A percentile compares a stretch with the other conserved stretches of the same genome.
phyloP scores from a whole-genome alignment of 2,797 vertebrate genomes.

The Phrynocephalus guinanensis region DNA sequence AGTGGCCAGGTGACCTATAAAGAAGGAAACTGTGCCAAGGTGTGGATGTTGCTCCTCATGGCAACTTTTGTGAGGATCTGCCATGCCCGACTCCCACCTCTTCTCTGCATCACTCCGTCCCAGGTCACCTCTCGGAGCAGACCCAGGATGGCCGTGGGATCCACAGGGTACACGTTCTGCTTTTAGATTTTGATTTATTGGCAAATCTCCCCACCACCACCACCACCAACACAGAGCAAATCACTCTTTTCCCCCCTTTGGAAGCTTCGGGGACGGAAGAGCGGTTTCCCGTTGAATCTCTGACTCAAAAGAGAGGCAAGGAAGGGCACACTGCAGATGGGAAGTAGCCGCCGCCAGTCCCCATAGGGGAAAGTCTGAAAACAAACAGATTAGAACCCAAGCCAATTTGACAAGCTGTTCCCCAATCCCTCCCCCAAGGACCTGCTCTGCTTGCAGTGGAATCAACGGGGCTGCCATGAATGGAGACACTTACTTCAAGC shows the following conservation, averaged over 20 bases:
- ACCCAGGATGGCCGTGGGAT: background rate
- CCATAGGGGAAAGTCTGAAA: too few species aligned
- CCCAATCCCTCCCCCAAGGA: background rate
- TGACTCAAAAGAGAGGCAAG: background rate
- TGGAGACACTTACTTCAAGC: background rate
- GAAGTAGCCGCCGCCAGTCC: background rate
- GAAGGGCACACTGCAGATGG: background rate
- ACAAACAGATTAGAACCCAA: background rate
- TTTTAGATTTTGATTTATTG: too few species aligned
- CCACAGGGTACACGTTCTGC: background rate
- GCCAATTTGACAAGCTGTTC: background rate
- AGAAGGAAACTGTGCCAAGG: too few species aligned
- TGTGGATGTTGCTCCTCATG: too few species aligned
- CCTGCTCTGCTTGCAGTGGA: background rate
- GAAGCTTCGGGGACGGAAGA: background rate
- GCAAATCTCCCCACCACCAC: too few species aligned
- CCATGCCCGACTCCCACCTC: too few species aligned
- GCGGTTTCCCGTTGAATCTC: background rate
- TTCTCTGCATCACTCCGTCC: accelerated
- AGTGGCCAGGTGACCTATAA: background rate
- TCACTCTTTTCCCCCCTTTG: background rate
- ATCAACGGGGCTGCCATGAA: background rate
- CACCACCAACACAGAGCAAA: too few species aligned
- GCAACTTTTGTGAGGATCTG: background rate
- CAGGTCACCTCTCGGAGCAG: background rate